Percentiles rank a stretch among this genome's conserved stretches.
These are phyloP conservation scores for Aspidoscelis tigris DNA, from an alignment of 2,113 vertebrate species.

Conservation along the genomic window DNA sequence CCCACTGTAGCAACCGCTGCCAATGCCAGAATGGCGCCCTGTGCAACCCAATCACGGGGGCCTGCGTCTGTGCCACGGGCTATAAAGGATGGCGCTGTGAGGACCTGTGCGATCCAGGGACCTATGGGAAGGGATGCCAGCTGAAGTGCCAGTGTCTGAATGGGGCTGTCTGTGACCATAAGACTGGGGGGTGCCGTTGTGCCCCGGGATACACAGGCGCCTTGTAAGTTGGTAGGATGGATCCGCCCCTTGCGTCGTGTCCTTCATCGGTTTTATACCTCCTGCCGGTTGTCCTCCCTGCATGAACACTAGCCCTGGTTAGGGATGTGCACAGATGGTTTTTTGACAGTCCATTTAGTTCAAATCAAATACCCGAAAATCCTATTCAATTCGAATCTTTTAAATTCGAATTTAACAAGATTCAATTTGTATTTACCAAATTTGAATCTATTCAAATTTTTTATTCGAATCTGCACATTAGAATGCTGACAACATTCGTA, in stretches of 20 bases:
- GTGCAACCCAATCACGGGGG: conserved; percentile 98
- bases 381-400: no score
- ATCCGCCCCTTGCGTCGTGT: rapidly evolving
- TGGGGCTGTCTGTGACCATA: conserved; percentile 91
- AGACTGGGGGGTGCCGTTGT: conserved; percentile 95
- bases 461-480: no score
- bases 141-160: conserved; percentile 93
- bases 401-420: no score
- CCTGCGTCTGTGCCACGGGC: conserved; percentile 93
- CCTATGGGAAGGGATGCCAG: conserved; percentile 93
- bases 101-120: conserved; percentile 88
- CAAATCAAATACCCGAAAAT: no score
- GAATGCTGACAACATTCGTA: no score
- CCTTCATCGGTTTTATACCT: neutral
- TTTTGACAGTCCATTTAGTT: no score
- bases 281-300: neutral
- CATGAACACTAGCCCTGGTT: neutral
- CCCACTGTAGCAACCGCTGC: conserved; percentile 97
- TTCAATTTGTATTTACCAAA: no score
- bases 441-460: no score
- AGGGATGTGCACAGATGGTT: no score
- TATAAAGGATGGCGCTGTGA: conserved; percentile 98
- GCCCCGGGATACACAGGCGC: conserved; percentile 92
- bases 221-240: conserved; percentile 83
- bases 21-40: conserved; percentile 95